phyloP scores from a whole-genome alignment of 2,113 vertebrate genomes.

The Rhabdomys dilectus region DNA sequence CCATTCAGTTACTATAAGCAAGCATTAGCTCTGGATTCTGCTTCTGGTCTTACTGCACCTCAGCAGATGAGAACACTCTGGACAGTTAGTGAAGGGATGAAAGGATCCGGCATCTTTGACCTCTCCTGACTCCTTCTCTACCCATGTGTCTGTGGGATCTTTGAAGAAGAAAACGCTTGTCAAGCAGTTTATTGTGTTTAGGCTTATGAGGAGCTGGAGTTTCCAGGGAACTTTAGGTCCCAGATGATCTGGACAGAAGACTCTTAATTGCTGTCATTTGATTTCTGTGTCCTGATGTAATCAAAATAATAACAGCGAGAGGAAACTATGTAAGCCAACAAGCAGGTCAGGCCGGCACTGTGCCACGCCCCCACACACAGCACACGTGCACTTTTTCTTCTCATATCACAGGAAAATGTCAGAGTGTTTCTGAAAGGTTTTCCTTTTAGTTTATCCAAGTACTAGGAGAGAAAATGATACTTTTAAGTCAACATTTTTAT shows the following conservation, averaged over 20 bases:
- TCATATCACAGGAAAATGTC: not conserved
- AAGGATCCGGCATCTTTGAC: not conserved
- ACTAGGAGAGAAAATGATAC: not conserved
- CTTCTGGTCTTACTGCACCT: not conserved
- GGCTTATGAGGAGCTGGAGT: not conserved
- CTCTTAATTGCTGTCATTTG: not conserved
- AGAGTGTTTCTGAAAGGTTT: constrained; percentile 34
- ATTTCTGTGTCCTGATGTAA: constrained; percentile 23
- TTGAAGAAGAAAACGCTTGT: not conserved
- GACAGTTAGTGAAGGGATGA: not conserved
- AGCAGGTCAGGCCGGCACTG: not conserved
- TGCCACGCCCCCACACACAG: not conserved
- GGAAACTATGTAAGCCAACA: not conserved
- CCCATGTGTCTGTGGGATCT: not conserved
- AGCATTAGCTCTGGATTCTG: constrained; percentile 11
- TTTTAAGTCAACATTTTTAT: constrained; percentile 27
- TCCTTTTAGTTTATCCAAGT: not conserved
- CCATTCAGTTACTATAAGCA: constrained; percentile 15
- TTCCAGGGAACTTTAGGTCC: constrained; percentile 19
- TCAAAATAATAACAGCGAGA: not conserved
- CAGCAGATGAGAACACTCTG: constrained; percentile 30
- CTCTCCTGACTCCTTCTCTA: constrained; percentile 11
- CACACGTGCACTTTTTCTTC: not conserved
- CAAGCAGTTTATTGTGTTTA: constrained; percentile 41
- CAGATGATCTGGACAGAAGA: constrained; percentile 26